Conservation (phyloP, 2,797 vertebrate genomes). For the Chelon auratus region DNA sequence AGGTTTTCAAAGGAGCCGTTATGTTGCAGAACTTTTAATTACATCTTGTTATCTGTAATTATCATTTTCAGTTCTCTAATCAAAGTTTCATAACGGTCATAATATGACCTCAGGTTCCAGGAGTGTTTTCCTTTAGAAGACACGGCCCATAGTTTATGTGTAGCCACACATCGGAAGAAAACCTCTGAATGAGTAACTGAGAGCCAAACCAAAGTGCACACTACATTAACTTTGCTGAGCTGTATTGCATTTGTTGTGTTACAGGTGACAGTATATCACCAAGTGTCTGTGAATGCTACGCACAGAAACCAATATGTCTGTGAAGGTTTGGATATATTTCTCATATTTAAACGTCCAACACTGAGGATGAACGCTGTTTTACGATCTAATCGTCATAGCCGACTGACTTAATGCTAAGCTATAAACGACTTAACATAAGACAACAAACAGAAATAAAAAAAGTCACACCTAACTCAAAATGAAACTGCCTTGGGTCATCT, state of each 20-base stretch:
- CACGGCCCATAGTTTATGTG: not conserved
- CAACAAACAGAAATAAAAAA: not conserved
- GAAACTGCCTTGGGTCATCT: not conserved
- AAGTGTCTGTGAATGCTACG: constrained; percentile 1
- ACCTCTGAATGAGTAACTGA: constrained; percentile 12
- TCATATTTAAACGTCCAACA: not conserved
- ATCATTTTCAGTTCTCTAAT: not conserved
- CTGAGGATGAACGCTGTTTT: no score
- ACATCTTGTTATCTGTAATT: not conserved
- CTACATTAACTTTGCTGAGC: not conserved
- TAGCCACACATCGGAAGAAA: not conserved
- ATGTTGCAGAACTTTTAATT: not conserved
- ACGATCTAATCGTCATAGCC: not conserved
- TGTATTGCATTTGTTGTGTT: not conserved
- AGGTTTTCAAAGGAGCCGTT: not conserved
- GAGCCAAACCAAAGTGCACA: not conserved
- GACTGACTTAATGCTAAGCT: not conserved
- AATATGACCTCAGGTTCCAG: not conserved
- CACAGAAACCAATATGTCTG: no score
- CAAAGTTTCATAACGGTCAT: not conserved
- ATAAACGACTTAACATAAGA: not conserved
- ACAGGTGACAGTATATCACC: not conserved
- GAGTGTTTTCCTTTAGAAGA: constrained; percentile 1
- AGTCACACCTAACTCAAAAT: not conserved
- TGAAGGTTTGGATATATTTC: not conserved